Evolutionary conservation across 1,140 invertebrate genomes (phyloP).

Genomic region (Araneus ventricosus): DNA sequence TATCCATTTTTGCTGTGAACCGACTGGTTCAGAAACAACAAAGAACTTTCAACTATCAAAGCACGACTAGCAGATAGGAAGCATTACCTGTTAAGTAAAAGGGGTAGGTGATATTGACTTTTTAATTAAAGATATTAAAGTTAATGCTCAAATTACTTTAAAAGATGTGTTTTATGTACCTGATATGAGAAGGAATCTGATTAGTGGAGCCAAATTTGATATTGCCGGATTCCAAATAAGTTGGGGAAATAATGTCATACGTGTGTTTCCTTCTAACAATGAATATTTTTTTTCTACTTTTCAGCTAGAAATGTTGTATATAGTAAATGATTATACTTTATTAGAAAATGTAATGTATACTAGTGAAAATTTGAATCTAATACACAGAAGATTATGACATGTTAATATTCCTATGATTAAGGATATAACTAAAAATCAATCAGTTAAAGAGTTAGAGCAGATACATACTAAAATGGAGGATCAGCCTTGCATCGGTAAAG

Average conservation of each 20-base stretch:
- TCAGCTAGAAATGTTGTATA: not conserved
- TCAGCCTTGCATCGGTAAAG: not conserved
- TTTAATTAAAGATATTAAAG: not conserved
- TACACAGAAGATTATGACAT: not conserved
- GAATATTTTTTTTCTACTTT: not conserved
- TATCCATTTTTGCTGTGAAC: not conserved
- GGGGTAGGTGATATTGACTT: not conserved
- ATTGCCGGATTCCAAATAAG: not conserved
- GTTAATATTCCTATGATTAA: not conserved
- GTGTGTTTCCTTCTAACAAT: not conserved
- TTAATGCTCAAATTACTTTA: not conserved
- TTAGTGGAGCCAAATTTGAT: not conserved
- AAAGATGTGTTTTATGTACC: not conserved
- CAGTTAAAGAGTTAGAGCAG: not conserved
- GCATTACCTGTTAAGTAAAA: not conserved
- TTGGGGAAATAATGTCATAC: not conserved
- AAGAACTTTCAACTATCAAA: not conserved
- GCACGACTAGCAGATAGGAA: not conserved
- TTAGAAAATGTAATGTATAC: not conserved
- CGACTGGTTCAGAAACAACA: not conserved
- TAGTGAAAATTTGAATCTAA: not conserved
- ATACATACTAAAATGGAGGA: not conserved
- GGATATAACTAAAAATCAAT: not conserved
- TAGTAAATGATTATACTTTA: not conserved
- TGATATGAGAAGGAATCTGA: not conserved